These are phyloP conservation scores for Aurelia aurita complex sp. Pacific DNA, from an alignment of 30 jellyfish, hydroid and myxozoan species.

Conservation along the genomic window DNA sequence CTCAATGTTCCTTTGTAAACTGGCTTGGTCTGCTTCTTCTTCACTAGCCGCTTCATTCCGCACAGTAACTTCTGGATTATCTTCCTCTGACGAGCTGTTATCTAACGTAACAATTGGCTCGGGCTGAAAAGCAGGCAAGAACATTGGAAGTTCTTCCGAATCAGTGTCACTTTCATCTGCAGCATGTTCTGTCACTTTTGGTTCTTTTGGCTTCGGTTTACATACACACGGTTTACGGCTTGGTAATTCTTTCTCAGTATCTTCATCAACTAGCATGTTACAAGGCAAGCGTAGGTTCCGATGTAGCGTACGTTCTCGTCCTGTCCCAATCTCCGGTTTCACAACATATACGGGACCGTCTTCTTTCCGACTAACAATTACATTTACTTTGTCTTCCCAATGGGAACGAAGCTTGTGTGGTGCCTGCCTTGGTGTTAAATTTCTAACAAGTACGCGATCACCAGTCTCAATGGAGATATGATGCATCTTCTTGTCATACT, in stretches of 20 bases:
- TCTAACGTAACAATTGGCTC: slow-evolving; percentile 5
- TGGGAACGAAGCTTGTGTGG: slow-evolving; percentile 10
- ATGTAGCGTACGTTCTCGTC: slow-evolving; percentile 2
- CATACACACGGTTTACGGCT: background rate
- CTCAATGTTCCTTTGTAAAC: background rate
- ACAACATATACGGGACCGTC: background rate
- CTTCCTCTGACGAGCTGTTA: background rate
- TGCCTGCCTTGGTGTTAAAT: slow-evolving; percentile 7
- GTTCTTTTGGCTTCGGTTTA: slow-evolving; percentile 6
- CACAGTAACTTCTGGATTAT: background rate
- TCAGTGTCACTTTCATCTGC: slow-evolving; percentile 20
- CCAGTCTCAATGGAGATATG: background rate
- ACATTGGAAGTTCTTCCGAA: slow-evolving; percentile 20
- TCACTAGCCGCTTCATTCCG: background rate
- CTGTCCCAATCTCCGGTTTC: background rate
- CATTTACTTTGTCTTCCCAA: slow-evolving; percentile 36
- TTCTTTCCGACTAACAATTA: slow-evolving; percentile 5
- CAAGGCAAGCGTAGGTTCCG: slow-evolving; percentile 16
- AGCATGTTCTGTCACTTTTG: slow-evolving; percentile 6
- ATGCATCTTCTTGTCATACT: background rate
- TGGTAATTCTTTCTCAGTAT: background rate
- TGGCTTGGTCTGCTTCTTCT: slow-evolving; percentile 22
- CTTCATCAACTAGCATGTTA: too few species aligned
- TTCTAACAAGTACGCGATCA: slow-evolving; percentile 7
- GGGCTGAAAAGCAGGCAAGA: slow-evolving; percentile 16